These are phyloP conservation scores for Agapornis roseicollis DNA, from an alignment of 2,113 vertebrate species.

Conservation along the genomic window DNA sequence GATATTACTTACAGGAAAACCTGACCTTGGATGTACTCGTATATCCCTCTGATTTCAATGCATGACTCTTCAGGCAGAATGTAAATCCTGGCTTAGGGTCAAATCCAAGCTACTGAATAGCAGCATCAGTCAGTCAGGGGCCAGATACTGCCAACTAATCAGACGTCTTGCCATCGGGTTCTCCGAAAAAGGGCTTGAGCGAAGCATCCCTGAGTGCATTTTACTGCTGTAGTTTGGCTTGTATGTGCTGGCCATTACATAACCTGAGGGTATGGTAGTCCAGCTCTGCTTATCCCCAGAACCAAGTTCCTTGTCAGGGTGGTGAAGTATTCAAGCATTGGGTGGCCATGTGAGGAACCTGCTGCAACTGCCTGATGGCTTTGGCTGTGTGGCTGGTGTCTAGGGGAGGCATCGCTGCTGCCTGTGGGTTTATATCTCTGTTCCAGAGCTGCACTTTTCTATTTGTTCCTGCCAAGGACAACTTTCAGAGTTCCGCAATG, in stretches of 20 bases:
- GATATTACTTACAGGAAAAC: conserved; percentile 15
- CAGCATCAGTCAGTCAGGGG: neutral
- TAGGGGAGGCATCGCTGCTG: neutral
- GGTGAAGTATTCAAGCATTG: neutral
- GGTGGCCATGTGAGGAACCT: neutral
- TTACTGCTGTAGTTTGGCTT: neutral
- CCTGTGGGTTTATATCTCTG: neutral
- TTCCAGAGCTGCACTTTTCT: neutral
- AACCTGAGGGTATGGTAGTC: neutral
- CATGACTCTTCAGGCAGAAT: neutral
- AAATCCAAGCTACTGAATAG: conserved; percentile 28
- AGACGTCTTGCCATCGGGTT: neutral
- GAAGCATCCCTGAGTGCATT: neutral
- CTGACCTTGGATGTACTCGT: neutral
- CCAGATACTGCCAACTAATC: neutral
- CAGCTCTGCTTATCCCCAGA: neutral
- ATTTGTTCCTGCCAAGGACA: conserved; percentile 13
- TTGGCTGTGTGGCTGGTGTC: accelerated
- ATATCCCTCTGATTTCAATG: neutral
- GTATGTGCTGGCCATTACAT: neutral
- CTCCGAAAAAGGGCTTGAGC: neutral
- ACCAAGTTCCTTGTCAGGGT: neutral
- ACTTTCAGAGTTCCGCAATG: conserved; percentile 1
- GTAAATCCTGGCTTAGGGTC: conserved; percentile 13
- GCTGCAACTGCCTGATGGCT: neutral